Percentiles rank a stretch among this genome's conserved stretches.
Conservation (phyloP, 2,797 vertebrate species). For the Petrocephalus schoutedeni region DNA sequence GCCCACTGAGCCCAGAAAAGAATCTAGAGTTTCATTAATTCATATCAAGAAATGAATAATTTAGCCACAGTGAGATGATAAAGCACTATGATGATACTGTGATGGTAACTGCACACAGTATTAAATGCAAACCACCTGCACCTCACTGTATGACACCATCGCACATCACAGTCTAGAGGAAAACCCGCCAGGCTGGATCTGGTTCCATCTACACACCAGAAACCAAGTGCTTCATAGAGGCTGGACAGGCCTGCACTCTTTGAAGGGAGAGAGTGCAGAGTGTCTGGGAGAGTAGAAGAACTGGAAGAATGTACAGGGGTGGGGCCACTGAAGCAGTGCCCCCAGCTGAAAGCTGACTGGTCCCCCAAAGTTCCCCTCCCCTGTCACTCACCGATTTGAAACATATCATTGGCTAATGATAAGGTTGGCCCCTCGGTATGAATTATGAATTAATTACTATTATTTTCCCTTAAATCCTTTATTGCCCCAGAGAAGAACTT, state of each 20-base stretch:
- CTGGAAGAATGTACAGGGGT: not conserved
- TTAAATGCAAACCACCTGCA: not conserved
- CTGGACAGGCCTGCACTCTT: too few species aligned
- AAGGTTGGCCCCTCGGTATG: not conserved
- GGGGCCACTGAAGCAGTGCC: not conserved
- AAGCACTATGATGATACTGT: not conserved
- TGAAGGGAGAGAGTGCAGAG: not conserved
- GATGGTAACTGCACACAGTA: not conserved
- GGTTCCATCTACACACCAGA: not conserved
- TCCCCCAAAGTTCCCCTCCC: not conserved
- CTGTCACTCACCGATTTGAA: not conserved
- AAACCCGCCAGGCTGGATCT: not conserved
- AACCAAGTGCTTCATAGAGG: not conserved
- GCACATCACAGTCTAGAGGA: not conserved
- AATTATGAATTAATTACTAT: not conserved
- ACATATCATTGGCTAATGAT: not conserved
- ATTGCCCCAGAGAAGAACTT: not conserved
- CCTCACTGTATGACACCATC: not conserved
- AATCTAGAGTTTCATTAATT: slow-evolving; percentile 1
- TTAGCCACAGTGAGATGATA: not conserved
- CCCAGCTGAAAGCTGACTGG: not conserved
- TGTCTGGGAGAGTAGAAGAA: not conserved
- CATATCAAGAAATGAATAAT: slow-evolving; percentile 6
- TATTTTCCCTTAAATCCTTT: not conserved
- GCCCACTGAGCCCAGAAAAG: not conserved